phyloP scores from a whole-genome alignment of 1,140 invertebrate species.

The Drosophila sturtevanti region DNA sequence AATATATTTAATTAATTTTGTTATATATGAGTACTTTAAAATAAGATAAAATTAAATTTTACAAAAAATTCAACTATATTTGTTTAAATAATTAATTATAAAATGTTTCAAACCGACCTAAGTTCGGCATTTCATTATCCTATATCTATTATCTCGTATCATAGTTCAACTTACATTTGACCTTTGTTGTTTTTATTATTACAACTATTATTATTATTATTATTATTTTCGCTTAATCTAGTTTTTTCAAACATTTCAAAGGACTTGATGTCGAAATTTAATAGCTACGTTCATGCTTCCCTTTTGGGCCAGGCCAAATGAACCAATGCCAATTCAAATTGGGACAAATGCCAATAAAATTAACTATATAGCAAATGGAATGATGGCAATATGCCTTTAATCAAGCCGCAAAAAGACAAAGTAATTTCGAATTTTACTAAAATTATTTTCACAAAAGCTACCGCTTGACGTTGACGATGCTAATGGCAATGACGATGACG shows the following conservation, averaged over 20 bases:
- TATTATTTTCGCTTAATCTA: too few species aligned
- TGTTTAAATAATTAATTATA: too few species aligned
- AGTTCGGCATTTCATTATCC: neutral
- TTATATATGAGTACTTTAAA: too few species aligned
- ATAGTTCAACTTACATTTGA: neutral
- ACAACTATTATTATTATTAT: too few species aligned
- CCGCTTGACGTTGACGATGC: neutral
- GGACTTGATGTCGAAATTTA: neutral
- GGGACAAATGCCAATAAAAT: slow-evolving; percentile 8
- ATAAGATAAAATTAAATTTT: too few species aligned
- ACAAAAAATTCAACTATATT: too few species aligned
- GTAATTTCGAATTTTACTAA: slow-evolving; percentile 77
- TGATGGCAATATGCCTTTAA: slow-evolving; percentile 97
- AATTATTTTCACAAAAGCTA: slow-evolving; percentile 72
- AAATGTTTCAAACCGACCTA: too few species aligned
- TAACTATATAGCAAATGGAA: slow-evolving; percentile 85
- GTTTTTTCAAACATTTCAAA: neutral
- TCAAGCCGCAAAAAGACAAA: slow-evolving; percentile 64
- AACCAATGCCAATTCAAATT: neutral
- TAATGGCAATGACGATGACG: slow-evolving; percentile 32
- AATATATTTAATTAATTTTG: too few species aligned
- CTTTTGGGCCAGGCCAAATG: too few species aligned
- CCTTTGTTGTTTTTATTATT: too few species aligned
- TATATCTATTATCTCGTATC: neutral
- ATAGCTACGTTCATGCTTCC: too few species aligned